Evolutionary conservation across 2,888 invertebrate genomes (phyloP).

Genomic region (Lottia scabra): DNA sequence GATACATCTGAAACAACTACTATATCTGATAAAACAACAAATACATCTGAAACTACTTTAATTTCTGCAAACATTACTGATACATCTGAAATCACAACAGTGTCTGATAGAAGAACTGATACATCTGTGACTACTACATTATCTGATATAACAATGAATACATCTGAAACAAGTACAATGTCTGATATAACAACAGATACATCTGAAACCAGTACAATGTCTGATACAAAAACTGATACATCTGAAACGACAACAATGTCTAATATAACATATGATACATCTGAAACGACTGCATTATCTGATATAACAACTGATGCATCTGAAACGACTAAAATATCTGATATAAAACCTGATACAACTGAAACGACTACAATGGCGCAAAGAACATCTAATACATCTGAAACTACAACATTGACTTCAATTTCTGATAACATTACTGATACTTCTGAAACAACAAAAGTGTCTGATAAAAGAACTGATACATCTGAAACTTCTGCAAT

Average conservation of each 20-base stretch:
- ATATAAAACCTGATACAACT: neutral
- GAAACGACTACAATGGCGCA: neutral
- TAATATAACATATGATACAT: neutral
- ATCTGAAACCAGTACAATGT: neutral
- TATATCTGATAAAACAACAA: neutral
- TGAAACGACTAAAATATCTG: neutral
- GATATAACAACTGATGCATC: neutral
- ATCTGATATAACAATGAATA: neutral
- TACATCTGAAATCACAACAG: neutral
- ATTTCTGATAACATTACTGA: neutral
- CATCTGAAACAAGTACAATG: neutral
- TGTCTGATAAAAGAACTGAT: neutral
- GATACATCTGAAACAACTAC: neutral
- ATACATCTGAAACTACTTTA: neutral
- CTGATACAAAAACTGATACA: neutral
- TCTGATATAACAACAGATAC: neutral
- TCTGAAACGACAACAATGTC: neutral
- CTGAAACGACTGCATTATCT: neutral
- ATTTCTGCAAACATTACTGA: neutral
- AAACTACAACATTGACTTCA: no score
- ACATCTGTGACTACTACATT: neutral
- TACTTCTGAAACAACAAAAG: neutral
- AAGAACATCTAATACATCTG: neutral
- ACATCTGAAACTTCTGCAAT: neutral
- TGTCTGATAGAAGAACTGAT: neutral